Conservation (phyloP, 2,797 vertebrate genomes). For the Lacerta bilineata region DNA sequence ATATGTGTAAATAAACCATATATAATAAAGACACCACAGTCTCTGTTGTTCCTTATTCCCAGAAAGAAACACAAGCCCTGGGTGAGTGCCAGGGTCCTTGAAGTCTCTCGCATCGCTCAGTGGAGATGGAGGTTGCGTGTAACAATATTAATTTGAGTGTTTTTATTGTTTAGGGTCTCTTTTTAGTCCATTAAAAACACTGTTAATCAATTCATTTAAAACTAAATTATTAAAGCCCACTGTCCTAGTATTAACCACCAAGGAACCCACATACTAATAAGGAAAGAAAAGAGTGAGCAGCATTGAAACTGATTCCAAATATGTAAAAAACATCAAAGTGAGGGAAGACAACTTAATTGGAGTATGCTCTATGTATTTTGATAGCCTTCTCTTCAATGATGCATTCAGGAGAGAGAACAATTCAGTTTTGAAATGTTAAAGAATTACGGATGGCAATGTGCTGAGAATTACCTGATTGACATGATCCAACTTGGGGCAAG, state of each 20-base stretch:
- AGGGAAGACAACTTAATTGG: neutral
- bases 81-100: too few species aligned
- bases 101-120: too few species aligned
- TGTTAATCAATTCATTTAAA: slow-evolving; percentile 5
- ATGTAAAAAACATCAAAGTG: neutral
- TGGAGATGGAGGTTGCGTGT: too few species aligned
- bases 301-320: neutral
- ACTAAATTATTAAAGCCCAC: neutral
- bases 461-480: slow-evolving; percentile 90
- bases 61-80: too few species aligned
- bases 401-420: neutral
- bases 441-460: slow-evolving; percentile 11
- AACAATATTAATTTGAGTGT: too few species aligned
- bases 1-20: too few species aligned
- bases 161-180: neutral
- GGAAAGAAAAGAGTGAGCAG: neutral
- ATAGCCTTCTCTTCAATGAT: neutral
- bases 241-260: neutral
- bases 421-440: neutral
- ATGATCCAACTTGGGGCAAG: slow-evolving; percentile 97
- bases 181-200: neutral
- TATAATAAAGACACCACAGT: too few species aligned
- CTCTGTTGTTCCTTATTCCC: too few species aligned
- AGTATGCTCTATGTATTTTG: neutral
- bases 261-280: neutral